A percentile compares a stretch with the other conserved stretches of the same genome.
Conservation (phyloP, 2,797 vertebrate genomes). For the Okamejei kenojei region DNA sequence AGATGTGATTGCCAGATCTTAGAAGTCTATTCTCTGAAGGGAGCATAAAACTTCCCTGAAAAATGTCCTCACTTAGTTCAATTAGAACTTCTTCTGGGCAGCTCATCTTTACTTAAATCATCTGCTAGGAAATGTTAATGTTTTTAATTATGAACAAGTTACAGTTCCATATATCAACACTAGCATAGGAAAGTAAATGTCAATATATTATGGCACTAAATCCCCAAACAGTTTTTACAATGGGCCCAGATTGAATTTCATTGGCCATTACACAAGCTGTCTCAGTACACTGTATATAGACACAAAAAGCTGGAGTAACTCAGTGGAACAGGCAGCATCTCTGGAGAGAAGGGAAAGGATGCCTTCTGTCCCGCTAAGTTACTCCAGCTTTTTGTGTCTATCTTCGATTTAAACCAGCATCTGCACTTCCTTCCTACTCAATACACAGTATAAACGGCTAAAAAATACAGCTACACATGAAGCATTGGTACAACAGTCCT, state of each 20-base stretch:
- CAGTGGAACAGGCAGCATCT: too few relatives aligned
- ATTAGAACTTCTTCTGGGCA: background rate
- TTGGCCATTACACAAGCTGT: background rate
- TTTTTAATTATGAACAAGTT: background rate
- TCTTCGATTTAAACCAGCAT: too few relatives aligned
- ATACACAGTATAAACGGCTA: background rate
- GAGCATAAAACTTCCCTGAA: background rate
- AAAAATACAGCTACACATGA: background rate
- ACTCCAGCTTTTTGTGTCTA: too few relatives aligned
- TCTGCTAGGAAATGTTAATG: background rate
- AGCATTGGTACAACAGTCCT: too few relatives aligned
- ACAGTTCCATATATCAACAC: background rate
- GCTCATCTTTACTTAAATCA: slow-evolving; percentile 1
- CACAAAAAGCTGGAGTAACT: too few relatives aligned
- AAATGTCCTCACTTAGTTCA: too few relatives aligned
- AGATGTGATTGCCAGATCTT: background rate
- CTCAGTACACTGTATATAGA: too few relatives aligned
- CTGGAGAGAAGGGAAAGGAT: too few relatives aligned
- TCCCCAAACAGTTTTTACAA: background rate
- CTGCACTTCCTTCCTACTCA: background rate
- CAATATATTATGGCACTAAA: background rate
- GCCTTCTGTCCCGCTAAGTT: too few relatives aligned
- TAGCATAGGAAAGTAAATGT: background rate
- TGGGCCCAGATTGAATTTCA: background rate
- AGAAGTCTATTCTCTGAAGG: background rate